These are phyloP conservation scores for Eretmochelys imbricata DNA, from an alignment of 2,113 vertebrate genomes.

Conservation along the genomic window DNA sequence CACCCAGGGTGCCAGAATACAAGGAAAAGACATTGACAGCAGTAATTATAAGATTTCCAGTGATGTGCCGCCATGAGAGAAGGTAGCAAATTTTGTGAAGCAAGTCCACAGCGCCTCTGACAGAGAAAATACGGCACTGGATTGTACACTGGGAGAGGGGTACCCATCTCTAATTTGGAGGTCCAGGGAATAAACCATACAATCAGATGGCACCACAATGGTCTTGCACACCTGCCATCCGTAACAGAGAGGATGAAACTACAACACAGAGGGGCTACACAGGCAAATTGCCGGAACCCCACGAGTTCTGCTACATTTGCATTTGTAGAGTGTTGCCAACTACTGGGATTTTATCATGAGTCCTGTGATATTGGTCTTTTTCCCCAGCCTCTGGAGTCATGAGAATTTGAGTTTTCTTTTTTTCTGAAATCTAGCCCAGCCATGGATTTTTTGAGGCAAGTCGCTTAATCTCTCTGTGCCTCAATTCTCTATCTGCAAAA, in stretches of 20 bases:
- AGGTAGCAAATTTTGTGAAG: not conserved
- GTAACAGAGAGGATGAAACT: not conserved
- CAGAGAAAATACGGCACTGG: not conserved
- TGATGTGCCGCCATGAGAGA: not conserved
- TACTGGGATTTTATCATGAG: not conserved
- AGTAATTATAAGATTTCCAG: conserved; percentile 1
- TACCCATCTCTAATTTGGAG: not conserved
- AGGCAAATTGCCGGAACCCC: not conserved
- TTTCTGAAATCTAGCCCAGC: not conserved
- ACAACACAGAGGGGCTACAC: not conserved
- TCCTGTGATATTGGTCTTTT: not conserved
- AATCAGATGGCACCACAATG: not conserved
- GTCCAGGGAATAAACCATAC: no score
- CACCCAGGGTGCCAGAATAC: not conserved
- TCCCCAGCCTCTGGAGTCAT: not conserved
- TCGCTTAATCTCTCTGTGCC: not conserved
- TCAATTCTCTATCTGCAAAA: not conserved
- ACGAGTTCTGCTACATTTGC: not conserved
- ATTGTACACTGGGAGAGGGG: not conserved
- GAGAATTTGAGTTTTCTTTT: not conserved
- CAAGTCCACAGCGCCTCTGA: not conserved
- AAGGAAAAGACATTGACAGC: not conserved
- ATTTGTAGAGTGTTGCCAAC: fast-evolving
- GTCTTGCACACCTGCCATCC: no score
- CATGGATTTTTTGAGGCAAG: not conserved